phyloP scores from a whole-genome alignment of 2,888 invertebrate genomes.

The Drosophila fungiperda region DNA sequence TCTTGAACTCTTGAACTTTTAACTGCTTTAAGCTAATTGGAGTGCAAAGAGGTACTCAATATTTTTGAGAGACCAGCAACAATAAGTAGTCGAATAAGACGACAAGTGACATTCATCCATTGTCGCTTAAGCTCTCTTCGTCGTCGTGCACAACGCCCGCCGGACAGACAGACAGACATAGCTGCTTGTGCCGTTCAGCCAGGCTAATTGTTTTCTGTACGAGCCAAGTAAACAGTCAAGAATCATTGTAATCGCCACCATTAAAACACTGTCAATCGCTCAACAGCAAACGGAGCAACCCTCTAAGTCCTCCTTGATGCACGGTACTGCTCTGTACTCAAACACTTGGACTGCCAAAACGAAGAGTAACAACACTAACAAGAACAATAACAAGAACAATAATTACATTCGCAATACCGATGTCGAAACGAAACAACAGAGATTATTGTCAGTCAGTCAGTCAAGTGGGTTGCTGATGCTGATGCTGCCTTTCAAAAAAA shows the following conservation, averaged over 20 bases:
- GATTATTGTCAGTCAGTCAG: slow-evolving; percentile 73
- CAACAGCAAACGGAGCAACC: slow-evolving; percentile 44
- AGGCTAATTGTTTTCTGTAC: slow-evolving; percentile 61
- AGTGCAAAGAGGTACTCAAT: slow-evolving; percentile 32
- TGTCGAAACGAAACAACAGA: slow-evolving; percentile 60
- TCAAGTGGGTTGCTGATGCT: slow-evolving; percentile 62
- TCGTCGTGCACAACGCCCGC: not conserved
- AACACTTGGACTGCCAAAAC: slow-evolving; percentile 32
- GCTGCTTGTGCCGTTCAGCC: slow-evolving; percentile 26
- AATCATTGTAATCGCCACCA: slow-evolving; percentile 72
- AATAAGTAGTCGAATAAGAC: not conserved
- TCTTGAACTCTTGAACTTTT: slow-evolving; percentile 3
- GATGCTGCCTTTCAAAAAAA: slow-evolving; percentile 55
- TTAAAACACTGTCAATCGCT: slow-evolving; percentile 69
- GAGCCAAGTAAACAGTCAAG: slow-evolving; percentile 45
- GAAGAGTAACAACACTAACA: slow-evolving; percentile 14
- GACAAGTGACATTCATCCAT: slow-evolving; percentile 45
- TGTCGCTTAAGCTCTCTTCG: slow-evolving; percentile 30
- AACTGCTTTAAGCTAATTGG: slow-evolving; percentile 19
- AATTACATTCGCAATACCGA: slow-evolving; percentile 61
- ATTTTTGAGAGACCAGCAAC: slow-evolving; percentile 11
- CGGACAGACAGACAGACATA: slow-evolving; percentile 1
- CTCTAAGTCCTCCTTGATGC: slow-evolving; percentile 16
- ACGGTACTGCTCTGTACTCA: slow-evolving; percentile 26
- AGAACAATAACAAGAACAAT: slow-evolving; percentile 46